Conservation (phyloP, 1,140 invertebrate species). For the Rhopalosiphum maidis region DNA sequence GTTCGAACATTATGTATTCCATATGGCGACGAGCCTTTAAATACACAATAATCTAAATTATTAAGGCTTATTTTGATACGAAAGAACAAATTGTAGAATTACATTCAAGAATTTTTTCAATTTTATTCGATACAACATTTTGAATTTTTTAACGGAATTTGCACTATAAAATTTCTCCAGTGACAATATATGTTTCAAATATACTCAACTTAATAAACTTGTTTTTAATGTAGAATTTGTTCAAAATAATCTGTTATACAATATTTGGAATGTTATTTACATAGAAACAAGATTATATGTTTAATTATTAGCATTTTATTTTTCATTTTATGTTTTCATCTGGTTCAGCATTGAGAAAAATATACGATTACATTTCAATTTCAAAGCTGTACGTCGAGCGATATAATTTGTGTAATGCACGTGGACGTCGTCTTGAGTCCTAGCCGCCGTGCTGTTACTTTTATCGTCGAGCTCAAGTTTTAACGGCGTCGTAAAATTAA, state of each 20-base stretch:
- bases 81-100: too few relatives aligned
- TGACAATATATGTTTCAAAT: background rate
- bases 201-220: background rate
- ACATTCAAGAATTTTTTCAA: too few relatives aligned
- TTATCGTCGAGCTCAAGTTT: slow-evolving; percentile 53
- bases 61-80: too few relatives aligned
- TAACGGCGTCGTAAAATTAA: slow-evolving; percentile 55
- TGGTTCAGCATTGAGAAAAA: slow-evolving; percentile 1
- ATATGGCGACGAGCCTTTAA: too few relatives aligned
- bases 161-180: background rate
- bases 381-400: background rate
- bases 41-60: too few relatives aligned
- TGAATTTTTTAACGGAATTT: too few relatives aligned
- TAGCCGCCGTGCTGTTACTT: slow-evolving; percentile 39
- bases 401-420: slow-evolving; percentile 28
- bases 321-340: slow-evolving; percentile 26
- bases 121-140: too few relatives aligned
- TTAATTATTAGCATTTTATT: background rate
- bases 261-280: background rate
- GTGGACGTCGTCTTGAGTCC: slow-evolving; percentile 27
- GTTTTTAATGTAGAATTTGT: background rate
- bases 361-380: slow-evolving; percentile 36
- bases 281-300: background rate
- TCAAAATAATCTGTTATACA: background rate
- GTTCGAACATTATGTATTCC: too few relatives aligned